Percentiles rank a stretch among this genome's conserved stretches.
These are phyloP conservation scores for Zygogramma bicolorata DNA, from an alignment of 2,888 invertebrate genomes.

Conservation along the genomic window DNA sequence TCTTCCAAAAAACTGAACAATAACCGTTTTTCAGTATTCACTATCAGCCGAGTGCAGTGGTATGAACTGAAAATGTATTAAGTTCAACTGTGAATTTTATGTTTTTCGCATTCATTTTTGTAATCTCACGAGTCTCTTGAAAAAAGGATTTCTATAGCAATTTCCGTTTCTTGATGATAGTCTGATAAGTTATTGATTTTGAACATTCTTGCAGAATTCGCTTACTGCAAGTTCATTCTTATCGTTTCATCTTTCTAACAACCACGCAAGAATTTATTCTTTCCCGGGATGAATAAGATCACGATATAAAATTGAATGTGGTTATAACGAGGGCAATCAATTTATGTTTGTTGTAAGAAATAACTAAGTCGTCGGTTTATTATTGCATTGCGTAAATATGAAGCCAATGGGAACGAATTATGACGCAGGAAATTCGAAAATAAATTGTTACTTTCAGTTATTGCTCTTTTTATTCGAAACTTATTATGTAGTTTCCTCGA, in stretches of 20 bases:
- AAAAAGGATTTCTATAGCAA: no score
- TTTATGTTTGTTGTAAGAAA: not conserved
- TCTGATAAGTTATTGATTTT: no score
- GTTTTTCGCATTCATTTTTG: no score
- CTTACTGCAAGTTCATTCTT: no score
- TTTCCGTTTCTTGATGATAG: no score
- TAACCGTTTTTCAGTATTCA: no score
- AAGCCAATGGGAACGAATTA: not conserved
- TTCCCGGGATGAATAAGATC: not conserved
- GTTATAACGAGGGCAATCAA: slow-evolving; percentile 1
- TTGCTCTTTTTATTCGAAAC: not conserved
- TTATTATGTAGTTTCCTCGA: not conserved
- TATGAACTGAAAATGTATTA: no score
- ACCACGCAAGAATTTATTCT: not conserved
- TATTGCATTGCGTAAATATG: slow-evolving; percentile 4
- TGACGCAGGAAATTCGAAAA: not conserved
- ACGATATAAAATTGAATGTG: not conserved
- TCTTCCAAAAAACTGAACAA: no score
- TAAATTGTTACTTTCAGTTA: slow-evolving; percentile 6
- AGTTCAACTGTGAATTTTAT: no score
- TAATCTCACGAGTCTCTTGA: no score
- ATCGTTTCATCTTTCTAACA: not conserved
- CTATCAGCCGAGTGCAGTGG: no score
- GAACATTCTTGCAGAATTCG: not conserved
- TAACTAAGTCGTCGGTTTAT: not conserved